A percentile compares a stretch with the other conserved stretches of the same genome.
These are phyloP conservation scores for Manduca sexta DNA, from an alignment of 1,140 invertebrate genomes.

Conservation along the genomic window DNA sequence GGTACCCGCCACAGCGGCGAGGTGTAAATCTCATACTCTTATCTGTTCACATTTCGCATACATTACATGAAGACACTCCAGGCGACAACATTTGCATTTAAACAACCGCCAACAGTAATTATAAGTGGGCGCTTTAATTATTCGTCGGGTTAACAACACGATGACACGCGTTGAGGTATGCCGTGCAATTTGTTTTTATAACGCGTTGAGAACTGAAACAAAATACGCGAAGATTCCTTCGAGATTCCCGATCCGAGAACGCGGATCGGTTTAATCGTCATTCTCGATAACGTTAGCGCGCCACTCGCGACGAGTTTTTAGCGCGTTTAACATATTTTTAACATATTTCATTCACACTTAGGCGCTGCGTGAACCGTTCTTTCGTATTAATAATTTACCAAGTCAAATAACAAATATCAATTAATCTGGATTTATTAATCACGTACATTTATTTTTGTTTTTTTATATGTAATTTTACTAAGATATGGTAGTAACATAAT, in stretches of 20 bases:
- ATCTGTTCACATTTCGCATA: slow-evolving; percentile 59
- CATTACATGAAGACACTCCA: slow-evolving; percentile 56
- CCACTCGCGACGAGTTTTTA: background rate
- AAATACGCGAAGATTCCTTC: background rate
- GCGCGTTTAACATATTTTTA: background rate
- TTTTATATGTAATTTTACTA: too few relatives aligned
- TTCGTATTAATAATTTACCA: too few relatives aligned
- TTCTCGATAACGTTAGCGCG: background rate
- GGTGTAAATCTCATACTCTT: slow-evolving; percentile 64
- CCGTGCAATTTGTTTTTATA: slow-evolving; percentile 56
- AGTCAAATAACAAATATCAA: too few relatives aligned
- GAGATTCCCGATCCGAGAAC: slow-evolving; percentile 1
- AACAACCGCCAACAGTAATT: slow-evolving; percentile 55
- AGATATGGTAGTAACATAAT: too few relatives aligned
- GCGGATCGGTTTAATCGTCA: background rate
- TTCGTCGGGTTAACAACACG: slow-evolving; percentile 42
- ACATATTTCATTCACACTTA: background rate
- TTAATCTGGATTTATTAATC: too few relatives aligned
- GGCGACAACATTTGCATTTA: slow-evolving; percentile 69
- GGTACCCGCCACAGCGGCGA: slow-evolving; percentile 41
- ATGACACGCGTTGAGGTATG: slow-evolving; percentile 40
- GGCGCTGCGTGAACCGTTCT: too few relatives aligned
- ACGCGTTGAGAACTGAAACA: slow-evolving; percentile 19
- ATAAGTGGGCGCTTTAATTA: slow-evolving; percentile 66
- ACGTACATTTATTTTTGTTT: too few relatives aligned